Base-by-base conservation (phyloP, 2,888 invertebrate genomes). In the Drosophila meridiana region DNA sequence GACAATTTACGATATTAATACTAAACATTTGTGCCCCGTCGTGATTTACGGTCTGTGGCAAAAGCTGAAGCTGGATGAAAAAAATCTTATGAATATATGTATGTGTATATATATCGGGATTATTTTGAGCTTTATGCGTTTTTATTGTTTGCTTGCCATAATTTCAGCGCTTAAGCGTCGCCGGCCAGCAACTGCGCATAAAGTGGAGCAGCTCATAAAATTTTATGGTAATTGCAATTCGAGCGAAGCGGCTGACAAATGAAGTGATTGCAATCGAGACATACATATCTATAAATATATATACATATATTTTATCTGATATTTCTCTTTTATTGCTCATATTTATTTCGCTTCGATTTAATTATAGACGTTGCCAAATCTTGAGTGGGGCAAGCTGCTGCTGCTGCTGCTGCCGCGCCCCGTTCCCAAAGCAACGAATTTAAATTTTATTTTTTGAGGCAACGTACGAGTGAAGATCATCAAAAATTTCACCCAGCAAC, bases 1-100 rank as follows among this genome's bases (percentile, higher is more conserved):
- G 83, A 87, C 88, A 87, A 90, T 91, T 90, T 90, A 91, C 90
- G 90, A 89, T 90, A 90, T 90, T 90, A 91, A 86, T 84, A 90
- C 91, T 90, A 90, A 91, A 91, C 91, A 91, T 91, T 91, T 90
- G 90, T 89, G 88, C 74, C 89, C 84, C 89, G 89, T 79, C 88
- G 83, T 80, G 83, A 84, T 87, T 88, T 87, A 85, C 87, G 72
- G 67, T 48, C 63, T 69, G 82, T 69, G 61, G 30, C 36, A 30
- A 42, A 45, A 48, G 56, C 69, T 11, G 48, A 36, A 13, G 2
- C 11, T 20, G 4, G 3, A 11, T 26, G 34, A 2, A 6, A 59
- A 68, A 71, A 68, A 9, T 40, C 8, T 20, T 14, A 58, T 34
- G 43, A 57, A 14, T n/a, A 9, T 40, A 30, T 34, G 40, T 64